Evolutionary conservation across 2,113 vertebrate species (phyloP), one percentile per base, ranked within the genome.

Genomic region (Carassius carassius): DNA sequence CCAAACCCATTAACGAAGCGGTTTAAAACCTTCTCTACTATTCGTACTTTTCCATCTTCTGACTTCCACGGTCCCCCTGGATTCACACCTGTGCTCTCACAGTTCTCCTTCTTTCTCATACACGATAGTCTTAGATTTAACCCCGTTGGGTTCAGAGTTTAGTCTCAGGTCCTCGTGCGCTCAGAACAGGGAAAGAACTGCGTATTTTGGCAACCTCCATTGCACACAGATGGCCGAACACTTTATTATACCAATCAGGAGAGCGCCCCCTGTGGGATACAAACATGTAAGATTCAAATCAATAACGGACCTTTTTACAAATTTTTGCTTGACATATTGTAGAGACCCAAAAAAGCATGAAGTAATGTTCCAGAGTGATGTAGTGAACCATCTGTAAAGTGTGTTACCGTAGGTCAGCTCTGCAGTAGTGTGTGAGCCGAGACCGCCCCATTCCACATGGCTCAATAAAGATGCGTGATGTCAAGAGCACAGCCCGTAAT

Each of bases 231-330:
- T 96, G 95, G 14, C 96, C 96, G 16, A 96, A 97, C 60, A 96
- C 95, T 82, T 96, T 96, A 90, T 94, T 96, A 92, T 97, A 97
- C 96, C 96, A 97, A 82, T 97, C 96, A 0, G 95, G 96, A 91
- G 96, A 96, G n/a, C 95, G 95, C 41, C 96, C 96, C 89, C 96
- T 97, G 85, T 11, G 51, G 41, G 44, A 74, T 7, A 82, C 4
- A 76, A 56, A 78, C 29, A 29, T 29, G 74, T 75, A 21, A 81
- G 14, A 23, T 65, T 47, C 0, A 19, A 56, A 5, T 32, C 2
- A 35, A 21, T 1, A 1, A 44, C 13, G 3, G 21, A 5, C 10
- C 29, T 70, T 21, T 41, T 37, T n/a, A n/a, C n/a, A n/a, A n/a
- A n/a, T n/a, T n/a, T n/a, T 70, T 21, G 16, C 11, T 37, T 8